phyloP scores from a whole-genome alignment of 1,140 invertebrate species.

The Pygmarrhopalites habei region DNA sequence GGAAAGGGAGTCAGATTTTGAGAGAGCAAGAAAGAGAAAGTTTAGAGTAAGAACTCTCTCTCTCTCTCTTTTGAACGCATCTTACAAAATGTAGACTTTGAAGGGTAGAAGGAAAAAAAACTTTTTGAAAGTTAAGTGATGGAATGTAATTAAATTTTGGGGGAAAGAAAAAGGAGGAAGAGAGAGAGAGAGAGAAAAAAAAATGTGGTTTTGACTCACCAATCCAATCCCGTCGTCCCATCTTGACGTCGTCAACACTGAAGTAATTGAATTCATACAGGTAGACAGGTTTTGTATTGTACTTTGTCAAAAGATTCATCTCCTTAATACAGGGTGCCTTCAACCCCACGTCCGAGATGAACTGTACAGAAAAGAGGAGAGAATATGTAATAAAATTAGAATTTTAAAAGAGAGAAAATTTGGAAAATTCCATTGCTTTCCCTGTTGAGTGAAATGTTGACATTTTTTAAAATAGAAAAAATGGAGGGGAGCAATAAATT shows the following conservation, averaged over 20 bases:
- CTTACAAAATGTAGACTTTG: too few species aligned
- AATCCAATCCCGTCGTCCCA: conserved; percentile 42
- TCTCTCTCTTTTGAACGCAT: too few species aligned
- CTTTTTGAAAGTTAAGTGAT: not conserved
- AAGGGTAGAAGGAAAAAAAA: not conserved
- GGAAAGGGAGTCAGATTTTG: too few species aligned
- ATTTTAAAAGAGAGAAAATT: too few species aligned
- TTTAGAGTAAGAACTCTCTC: too few species aligned
- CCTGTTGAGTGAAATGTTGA: not conserved
- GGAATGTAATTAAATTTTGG: not conserved
- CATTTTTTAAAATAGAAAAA: not conserved
- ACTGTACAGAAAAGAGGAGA: conserved; percentile 30
- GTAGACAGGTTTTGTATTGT: conserved; percentile 39
- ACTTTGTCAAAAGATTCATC: conserved; percentile 39
- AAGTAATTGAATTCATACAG: conserved; percentile 43
- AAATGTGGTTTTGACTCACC: conserved; percentile 38
- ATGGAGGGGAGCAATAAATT: not conserved
- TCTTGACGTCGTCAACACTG: conserved; percentile 41
- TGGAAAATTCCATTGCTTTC: not conserved
- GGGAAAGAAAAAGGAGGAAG: not conserved
- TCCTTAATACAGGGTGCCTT: conserved; percentile 43
- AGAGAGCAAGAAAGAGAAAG: too few species aligned
- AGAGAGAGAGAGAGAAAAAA: not conserved
- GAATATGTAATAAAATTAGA: not conserved
- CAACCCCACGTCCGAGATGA: conserved; percentile 43